Evolutionary conservation across 2,888 invertebrate species (phyloP).

Genomic region (Cyclophora punctaria): DNA sequence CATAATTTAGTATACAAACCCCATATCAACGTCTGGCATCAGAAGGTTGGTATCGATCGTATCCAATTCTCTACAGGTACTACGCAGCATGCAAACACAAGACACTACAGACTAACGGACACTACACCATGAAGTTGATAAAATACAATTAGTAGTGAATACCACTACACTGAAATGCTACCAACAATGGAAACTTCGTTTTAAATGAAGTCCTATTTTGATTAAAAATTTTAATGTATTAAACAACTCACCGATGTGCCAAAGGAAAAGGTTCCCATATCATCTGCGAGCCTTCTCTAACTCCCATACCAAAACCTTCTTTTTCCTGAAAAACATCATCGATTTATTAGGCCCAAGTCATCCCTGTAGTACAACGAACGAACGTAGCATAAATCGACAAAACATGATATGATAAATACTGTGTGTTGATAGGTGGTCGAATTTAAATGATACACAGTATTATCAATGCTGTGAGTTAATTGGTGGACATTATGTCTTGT

Average conservation of each 20-base stretch:
- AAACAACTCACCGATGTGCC: constrained; percentile 44
- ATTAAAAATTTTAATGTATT: constrained; percentile 2
- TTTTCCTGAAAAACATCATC: constrained; percentile 73
- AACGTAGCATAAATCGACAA: no score
- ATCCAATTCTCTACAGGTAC: constrained; percentile 51
- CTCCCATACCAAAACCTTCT: constrained; percentile 80
- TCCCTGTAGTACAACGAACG: no score
- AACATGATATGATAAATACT: no score
- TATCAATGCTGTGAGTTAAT: no score
- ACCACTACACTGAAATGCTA: no score
- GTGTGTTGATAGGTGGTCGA: no score
- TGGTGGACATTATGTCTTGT: no score
- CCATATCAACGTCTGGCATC: constrained; percentile 56
- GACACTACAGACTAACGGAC: constrained; percentile 52
- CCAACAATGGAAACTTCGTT: no score
- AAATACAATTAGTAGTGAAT: no score
- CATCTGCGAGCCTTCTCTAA: constrained; percentile 78
- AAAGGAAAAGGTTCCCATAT: constrained; percentile 75
- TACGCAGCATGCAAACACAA: constrained; percentile 71
- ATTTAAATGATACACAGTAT: no score
- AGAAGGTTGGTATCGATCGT: constrained; percentile 53
- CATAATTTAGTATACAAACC: constrained; percentile 46
- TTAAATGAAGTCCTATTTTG: not conserved
- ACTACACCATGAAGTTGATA: constrained; percentile 12
- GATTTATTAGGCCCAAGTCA: no score